phyloP scores from a whole-genome alignment of 1,140 invertebrate species.

The Drosophila saltans region DNA sequence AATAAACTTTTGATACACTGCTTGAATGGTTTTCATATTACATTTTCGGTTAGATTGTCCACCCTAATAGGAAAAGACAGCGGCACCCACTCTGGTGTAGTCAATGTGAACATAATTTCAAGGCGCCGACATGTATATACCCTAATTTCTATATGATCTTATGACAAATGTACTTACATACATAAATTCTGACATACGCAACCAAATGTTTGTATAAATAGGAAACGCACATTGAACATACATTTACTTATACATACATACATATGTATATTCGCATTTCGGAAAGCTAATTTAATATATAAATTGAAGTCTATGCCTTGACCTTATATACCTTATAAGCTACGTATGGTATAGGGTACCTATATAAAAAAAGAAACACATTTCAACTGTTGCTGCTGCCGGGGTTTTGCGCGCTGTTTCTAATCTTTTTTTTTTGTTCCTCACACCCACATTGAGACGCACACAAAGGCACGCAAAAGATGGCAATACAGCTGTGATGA shows the following conservation, averaged over 20 bases:
- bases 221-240: too few species aligned
- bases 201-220: too few species aligned
- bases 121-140: background rate
- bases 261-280: too few species aligned
- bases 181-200: too few species aligned
- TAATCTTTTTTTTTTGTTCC: constrained; percentile 31
- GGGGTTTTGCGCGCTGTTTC: constrained; percentile 46
- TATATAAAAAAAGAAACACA: constrained; percentile 50
- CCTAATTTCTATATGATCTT: background rate
- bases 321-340: background rate
- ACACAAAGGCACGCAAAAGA: constrained; percentile 27
- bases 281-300: too few species aligned
- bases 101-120: background rate
- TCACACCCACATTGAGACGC: constrained; percentile 27
- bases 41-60: background rate
- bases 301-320: too few species aligned
- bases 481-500: constrained; percentile 22
- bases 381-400: constrained; percentile 65
- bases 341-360: background rate
- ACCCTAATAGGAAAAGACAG: constrained; percentile 19
- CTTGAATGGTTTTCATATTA: background rate
- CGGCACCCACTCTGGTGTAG: constrained; percentile 68
- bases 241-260: too few species aligned
- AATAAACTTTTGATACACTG: background rate
- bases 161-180: too few species aligned